Base-by-base conservation (phyloP, 2,888 invertebrate species). In the Stegana nigrithorax region DNA sequence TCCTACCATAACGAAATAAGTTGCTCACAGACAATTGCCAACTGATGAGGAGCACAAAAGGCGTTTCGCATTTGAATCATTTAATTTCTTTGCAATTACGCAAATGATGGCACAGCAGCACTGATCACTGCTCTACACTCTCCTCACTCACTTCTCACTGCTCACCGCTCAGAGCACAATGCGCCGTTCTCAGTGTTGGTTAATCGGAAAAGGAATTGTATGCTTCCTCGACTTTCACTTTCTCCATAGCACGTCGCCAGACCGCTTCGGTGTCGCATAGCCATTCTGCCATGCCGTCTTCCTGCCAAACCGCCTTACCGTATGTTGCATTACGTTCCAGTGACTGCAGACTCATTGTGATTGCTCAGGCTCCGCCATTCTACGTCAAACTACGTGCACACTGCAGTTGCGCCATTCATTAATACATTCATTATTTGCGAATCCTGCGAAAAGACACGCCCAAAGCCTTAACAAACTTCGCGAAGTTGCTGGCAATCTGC, bases 41-140 rank as follows among this genome's bases (percentile, higher is more conserved):
- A 47, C 47, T 47, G 47, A 47, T 47, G 47, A 47, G n/a, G 25
- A 23, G n/a, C 8, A 47, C 21, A 17, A 23, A n/a, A n/a, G n/a
- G n/a, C n/a, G n/a, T n/a, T n/a, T n/a, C n/a, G n/a, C 23, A 47
- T n/a, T 47, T 47, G 47, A 47, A 47, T 47, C 47, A 47, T 47
- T 47, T 47, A 47, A 47, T 47, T 47, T 25, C 47, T 47, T 47
- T 47, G 8, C 47, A 47, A 47, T 47, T 47, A 47, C 47, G 47
- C 47, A 47, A 47, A 47, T 47, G 47, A 47, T n/a, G n/a, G n/a
- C n/a, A 25, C 25, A n/a, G 12, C 47, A 47, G 21, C 23, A 23
- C 23, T 23, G 47, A 47, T 47, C 23, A 12, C n/a, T n/a, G n/a
- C n/a, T n/a, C n/a, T n/a, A n/a, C n/a, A n/a, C n/a, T n/a, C n/a